Percentiles rank a stretch among this genome's conserved stretches.
phyloP scores from a whole-genome alignment of 1,140 invertebrate species.

The Campoletis sonorensis region DNA sequence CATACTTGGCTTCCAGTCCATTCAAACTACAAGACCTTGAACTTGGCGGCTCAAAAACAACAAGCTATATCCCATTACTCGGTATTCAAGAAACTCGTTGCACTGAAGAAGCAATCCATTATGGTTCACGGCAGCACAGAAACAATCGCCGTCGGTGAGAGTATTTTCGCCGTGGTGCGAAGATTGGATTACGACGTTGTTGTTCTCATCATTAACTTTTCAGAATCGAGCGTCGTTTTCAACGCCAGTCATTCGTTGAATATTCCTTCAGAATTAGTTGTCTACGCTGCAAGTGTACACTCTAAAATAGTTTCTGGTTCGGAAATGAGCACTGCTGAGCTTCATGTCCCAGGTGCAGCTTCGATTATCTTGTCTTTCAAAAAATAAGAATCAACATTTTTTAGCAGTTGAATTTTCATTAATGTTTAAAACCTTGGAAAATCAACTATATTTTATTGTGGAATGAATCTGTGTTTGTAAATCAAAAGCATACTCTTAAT shows the following conservation, averaged over 20 bases:
- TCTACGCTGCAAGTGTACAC: conserved; percentile 52
- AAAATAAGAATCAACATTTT: neutral
- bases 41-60: conserved; percentile 73
- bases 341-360: conserved; percentile 52
- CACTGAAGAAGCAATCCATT: conserved; percentile 70
- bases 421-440: too few relatives aligned
- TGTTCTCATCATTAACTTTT: conserved; percentile 61
- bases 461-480: too few relatives aligned
- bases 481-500: too few relatives aligned
- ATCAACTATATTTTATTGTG: too few relatives aligned
- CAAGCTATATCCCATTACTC: conserved; percentile 73
- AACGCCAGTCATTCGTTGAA: conserved; percentile 56
- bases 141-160: conserved; percentile 64
- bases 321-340: neutral
- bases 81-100: conserved; percentile 75
- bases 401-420: too few relatives aligned
- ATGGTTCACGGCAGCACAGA: conserved; percentile 69
- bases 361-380: conserved; percentile 51
- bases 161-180: conserved; percentile 67
- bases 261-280: conserved; percentile 52
- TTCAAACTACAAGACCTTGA: conserved; percentile 77
- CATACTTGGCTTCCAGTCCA: conserved; percentile 82
- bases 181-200: neutral
- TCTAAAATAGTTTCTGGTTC: conserved; percentile 34
- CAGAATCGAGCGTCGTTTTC: conserved; percentile 16